Percentiles rank a stretch among this genome's conserved stretches.
phyloP scores from a whole-genome alignment of 2,797 vertebrate genomes.

The Paedocypris micromegethes region DNA sequence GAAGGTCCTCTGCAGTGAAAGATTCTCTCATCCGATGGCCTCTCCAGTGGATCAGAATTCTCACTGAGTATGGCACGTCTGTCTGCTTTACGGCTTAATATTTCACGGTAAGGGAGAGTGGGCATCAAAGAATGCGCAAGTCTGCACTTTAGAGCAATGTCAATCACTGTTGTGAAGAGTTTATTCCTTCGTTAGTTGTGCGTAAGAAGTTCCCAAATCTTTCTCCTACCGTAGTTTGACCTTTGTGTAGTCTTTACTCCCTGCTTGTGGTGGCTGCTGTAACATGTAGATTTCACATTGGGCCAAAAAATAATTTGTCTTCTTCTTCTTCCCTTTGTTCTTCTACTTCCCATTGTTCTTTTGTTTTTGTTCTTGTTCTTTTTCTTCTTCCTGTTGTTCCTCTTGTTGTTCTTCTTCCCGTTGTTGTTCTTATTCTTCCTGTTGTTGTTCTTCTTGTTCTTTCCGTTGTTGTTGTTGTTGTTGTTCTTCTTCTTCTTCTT shows the following conservation, averaged over 20 bases:
- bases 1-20: conserved; percentile 27
- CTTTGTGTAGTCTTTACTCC: conserved; percentile 3
- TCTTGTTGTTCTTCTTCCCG: too few relatives aligned
- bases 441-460: too few relatives aligned
- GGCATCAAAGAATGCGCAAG: conserved; percentile 20
- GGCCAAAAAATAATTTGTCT: too few relatives aligned
- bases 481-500: too few relatives aligned
- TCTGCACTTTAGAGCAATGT: conserved; percentile 9
- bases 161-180: conserved; percentile 1
- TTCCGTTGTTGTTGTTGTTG: too few relatives aligned
- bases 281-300: too few relatives aligned
- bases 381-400: too few relatives aligned
- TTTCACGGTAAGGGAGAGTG: conserved; percentile 11
- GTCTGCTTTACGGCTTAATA: conserved; percentile 18
- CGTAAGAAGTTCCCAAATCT: conserved; percentile 11
- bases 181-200: conserved; percentile 10
- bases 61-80: conserved; percentile 12
- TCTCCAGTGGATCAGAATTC: conserved; percentile 9
- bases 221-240: background rate
- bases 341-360: too few relatives aligned
- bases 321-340: too few relatives aligned
- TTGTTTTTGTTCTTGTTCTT: too few relatives aligned
- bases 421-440: too few relatives aligned
- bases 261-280: too few relatives aligned
- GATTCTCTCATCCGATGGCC: conserved; percentile 13